phyloP scores from a whole-genome alignment of 2,888 invertebrate genomes.

The Hemithea aestivaria region DNA sequence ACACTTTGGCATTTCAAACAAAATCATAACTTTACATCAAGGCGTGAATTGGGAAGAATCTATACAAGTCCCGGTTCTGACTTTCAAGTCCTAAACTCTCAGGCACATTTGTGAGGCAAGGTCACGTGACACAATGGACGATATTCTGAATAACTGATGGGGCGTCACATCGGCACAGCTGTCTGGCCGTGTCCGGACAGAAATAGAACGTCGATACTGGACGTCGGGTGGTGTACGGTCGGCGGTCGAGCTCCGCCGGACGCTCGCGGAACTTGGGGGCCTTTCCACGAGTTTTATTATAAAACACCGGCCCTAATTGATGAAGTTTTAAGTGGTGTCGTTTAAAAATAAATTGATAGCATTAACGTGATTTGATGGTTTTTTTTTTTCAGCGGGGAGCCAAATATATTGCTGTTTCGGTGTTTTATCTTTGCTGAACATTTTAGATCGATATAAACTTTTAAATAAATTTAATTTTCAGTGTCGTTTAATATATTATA shows the following conservation, averaged over 20 bases:
- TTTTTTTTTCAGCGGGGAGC: no score
- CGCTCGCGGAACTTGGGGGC: slow-evolving; percentile 11
- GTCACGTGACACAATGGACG: slow-evolving; percentile 43
- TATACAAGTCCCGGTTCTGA: slow-evolving; percentile 1
- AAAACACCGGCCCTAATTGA: background rate
- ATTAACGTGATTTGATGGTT: no score
- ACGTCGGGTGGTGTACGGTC: slow-evolving; percentile 12
- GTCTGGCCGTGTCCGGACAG: slow-evolving; percentile 41
- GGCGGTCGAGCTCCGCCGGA: slow-evolving; percentile 14
- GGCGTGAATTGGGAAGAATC: slow-evolving; percentile 9
- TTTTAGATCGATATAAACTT: no score
- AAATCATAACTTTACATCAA: no score
- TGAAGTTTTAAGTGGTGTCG: no score
- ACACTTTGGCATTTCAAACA: no score
- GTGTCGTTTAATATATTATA: background rate
- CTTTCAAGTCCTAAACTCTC: slow-evolving; percentile 11
- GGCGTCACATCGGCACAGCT: slow-evolving; percentile 45
- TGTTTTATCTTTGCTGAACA: no score
- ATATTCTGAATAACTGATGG: slow-evolving; percentile 51
- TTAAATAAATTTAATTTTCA: no score
- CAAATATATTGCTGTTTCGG: no score
- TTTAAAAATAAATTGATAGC: no score
- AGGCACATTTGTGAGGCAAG: slow-evolving; percentile 31
- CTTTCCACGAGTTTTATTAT: slow-evolving; percentile 13
- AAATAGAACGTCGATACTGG: slow-evolving; percentile 55